phyloP scores from a whole-genome alignment of 2,888 invertebrate species.

The Agrochola lychnidis region DNA sequence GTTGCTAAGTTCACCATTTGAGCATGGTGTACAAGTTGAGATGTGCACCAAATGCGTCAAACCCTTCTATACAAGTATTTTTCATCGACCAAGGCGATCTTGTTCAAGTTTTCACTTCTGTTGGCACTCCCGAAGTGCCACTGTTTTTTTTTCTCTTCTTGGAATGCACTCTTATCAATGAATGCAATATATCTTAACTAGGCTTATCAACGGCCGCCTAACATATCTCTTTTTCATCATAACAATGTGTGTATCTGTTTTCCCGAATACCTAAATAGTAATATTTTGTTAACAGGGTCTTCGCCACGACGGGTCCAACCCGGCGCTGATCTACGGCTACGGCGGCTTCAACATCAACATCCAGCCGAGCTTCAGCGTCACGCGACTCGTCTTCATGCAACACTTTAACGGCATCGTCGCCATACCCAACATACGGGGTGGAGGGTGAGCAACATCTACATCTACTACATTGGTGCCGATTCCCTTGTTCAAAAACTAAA shows the following conservation, averaged over 20 bases:
- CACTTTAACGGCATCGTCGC: constrained; percentile 97
- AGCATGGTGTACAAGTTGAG: too few species aligned
- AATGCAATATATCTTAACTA: background rate
- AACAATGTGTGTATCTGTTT: background rate
- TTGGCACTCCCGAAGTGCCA: too few species aligned
- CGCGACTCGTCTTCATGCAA: constrained; percentile 96
- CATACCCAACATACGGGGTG: constrained; percentile 98
- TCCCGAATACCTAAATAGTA: background rate
- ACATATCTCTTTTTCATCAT: too few species aligned
- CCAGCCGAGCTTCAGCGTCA: constrained; percentile 97
- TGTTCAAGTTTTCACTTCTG: too few species aligned
- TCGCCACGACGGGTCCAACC: constrained; percentile 92
- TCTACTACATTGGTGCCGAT: too few species aligned
- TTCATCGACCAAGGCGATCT: too few species aligned
- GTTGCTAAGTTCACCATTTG: too few species aligned
- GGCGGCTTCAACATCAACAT: constrained; percentile 99
- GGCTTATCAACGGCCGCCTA: background rate
- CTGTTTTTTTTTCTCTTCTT: background rate
- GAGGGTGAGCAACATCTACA: constrained; percentile 93
- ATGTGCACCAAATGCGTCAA: too few species aligned
- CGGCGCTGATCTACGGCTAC: constrained; percentile 98
- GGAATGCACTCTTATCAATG: too few species aligned
- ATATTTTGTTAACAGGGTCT: constrained; percentile 87
- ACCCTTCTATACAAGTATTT: too few species aligned
- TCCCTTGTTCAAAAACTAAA: too few species aligned